phyloP scores from a whole-genome alignment of 2,113 vertebrate genomes.

The Hypanus sabinus region DNA sequence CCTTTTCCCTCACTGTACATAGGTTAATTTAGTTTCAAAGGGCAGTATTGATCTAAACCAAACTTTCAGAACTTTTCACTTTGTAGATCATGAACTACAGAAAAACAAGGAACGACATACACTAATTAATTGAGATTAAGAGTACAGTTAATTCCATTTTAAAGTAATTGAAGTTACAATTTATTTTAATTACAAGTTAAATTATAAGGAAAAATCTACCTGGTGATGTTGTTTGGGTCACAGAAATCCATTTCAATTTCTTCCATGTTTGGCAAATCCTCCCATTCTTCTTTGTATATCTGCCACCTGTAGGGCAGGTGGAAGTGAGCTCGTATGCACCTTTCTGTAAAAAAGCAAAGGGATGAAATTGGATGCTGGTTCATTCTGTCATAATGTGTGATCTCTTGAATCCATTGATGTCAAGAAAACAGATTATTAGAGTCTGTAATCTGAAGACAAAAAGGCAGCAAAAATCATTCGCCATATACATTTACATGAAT shows the following conservation, averaged over 20 bases:
- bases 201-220: conserved; percentile 43
- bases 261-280: conserved; percentile 62
- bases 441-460: no score
- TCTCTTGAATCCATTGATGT: no score
- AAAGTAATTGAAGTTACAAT: not conserved
- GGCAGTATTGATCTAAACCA: not conserved
- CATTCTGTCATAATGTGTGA: not conserved
- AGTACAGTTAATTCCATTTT: not conserved
- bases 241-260: conserved; percentile 73
- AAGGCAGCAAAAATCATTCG: no score
- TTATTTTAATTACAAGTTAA: not conserved
- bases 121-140: not conserved
- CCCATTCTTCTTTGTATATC: conserved; percentile 59
- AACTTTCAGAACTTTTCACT: not conserved
- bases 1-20: not conserved
- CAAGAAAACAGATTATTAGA: no score
- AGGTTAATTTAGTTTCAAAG: not conserved
- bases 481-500: no score
- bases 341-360: conserved; percentile 51
- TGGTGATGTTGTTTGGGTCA: conserved; percentile 54
- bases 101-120: not conserved
- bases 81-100: not conserved
- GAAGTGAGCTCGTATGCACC: conserved; percentile 70
- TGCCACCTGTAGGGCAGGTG: conserved; percentile 84
- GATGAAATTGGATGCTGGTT: not conserved